Percentiles rank a stretch among this genome's conserved stretches.
These are phyloP conservation scores for Mus pahari DNA, from an alignment of 2,113 vertebrate species.

Conservation along the genomic window DNA sequence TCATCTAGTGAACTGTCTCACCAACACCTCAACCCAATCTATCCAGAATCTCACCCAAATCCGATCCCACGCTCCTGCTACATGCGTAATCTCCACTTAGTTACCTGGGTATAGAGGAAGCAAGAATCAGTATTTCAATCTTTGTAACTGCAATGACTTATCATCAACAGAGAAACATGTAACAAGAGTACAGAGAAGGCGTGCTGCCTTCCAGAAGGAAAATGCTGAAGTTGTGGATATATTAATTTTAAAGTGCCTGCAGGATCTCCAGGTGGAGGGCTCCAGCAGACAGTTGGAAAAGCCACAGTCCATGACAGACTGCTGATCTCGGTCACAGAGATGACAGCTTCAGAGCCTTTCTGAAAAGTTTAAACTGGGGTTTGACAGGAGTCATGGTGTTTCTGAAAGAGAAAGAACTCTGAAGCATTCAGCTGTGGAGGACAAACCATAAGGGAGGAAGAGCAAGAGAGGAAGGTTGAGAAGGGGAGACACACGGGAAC, in stretches of 20 bases:
- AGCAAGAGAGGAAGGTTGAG: background rate
- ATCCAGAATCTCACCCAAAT: background rate
- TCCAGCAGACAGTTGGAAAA: constrained; percentile 65
- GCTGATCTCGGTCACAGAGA: constrained; percentile 69
- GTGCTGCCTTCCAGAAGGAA: background rate
- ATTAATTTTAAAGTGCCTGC: constrained; percentile 49
- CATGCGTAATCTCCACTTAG: background rate
- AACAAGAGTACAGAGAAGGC: background rate
- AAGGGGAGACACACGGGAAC: background rate
- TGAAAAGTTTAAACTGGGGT: constrained; percentile 75
- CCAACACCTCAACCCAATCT: background rate
- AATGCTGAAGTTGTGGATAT: background rate
- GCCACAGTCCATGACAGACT: constrained; percentile 67
- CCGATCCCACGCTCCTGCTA: background rate
- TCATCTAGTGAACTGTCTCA: background rate
- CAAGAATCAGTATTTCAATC: background rate
- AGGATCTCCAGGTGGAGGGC: constrained; percentile 59
- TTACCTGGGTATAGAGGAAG: background rate
- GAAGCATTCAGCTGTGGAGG: constrained; percentile 55
- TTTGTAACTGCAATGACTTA: background rate
- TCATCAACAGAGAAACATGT: background rate
- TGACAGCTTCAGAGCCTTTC: constrained; percentile 73
- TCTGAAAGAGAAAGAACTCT: constrained; percentile 69
- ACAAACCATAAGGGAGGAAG: constrained; percentile 50
- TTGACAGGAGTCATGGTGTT: constrained; percentile 77